Evolutionary conservation across 2,888 invertebrate species (phyloP), one percentile per base, ranked within the genome.

Genomic region (Sinopyrophorus schimmeli): DNA sequence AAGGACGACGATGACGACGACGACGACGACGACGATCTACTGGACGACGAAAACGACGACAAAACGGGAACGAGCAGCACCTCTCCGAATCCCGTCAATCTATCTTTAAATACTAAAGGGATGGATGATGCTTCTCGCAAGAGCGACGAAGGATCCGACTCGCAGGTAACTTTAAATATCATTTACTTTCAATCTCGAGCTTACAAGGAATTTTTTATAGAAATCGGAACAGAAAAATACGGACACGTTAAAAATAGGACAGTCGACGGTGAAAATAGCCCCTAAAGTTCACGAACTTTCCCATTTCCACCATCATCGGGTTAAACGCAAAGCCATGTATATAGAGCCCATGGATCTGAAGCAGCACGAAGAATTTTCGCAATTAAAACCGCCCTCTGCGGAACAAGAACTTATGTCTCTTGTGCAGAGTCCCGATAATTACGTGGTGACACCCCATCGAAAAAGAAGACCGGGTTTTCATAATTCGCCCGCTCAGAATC

Each of bases 381-480:
- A 82, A 61, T 72, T 82, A 10, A 82, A 82, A 66, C 80, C 85
- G 21, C 83, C 86, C 9, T 69, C 72, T 39, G 68, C 66, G 7
- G 87, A 87, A 56, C 82, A 81, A 62, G 84, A 86, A 59, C 73
- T 86, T 43, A 80, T 83, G 71, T 80, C 82, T 40, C 76, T 87
- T 31, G 84, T 85, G 35, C 86, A 84, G 65, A 85, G 87, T 46
- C 87, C 89, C 0, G 80, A 81, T 35, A 87, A 87, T 64, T 91
- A 90, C 66, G 89, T 91, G 26, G 91, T 92, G 12, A 91, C 90
- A 18, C 91, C 91, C 6, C 90, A 91, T 75, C 77, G 91, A 61
- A 92, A 91, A 75, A 78, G 91, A 69, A 78, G 90, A 68, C 90
- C 90, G 1, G 91, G 91, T 37, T 92, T 92, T 65, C 89, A 90